Evolutionary conservation across 2,888 invertebrate genomes (phyloP), one percentile per base, ranked within the genome.

Genomic region (Zaprionus obscuricornis): DNA sequence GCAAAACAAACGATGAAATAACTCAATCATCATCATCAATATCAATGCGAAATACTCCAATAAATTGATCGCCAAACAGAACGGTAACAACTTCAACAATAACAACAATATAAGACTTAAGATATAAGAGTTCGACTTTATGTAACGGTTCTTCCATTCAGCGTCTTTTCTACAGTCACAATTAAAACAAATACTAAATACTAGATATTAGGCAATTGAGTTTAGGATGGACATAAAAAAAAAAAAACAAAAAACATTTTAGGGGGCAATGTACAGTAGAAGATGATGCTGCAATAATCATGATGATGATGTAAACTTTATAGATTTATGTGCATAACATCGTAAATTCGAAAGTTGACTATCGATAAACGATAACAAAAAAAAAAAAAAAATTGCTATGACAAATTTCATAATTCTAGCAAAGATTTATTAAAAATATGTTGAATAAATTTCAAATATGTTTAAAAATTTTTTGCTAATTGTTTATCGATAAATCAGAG

Each of bases 81-180:
- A 68, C 68, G 68, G 68, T 68, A 72, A 67, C 68, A 47, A 47
- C n/a, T n/a, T n/a, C n/a, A 68, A 68, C 68, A 73, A 73, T 68
- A 72, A 67, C 68, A 47, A 47, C 29, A 39, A 37, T 46, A 33
- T 57, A 39, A 33, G 29, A 26, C 66, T 51, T 39, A 2, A 3
- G n/a, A 8, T 27, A 2, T n/a, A 10, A 27, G 8, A 40, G 40
- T 46, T 31, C 40, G 36, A 59, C 50, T 43, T 22, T 16, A n/a
- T 18, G 17, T 72, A 68, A 68, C 68, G 73, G 68, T 51, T n/a
- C n/a, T n/a, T n/a, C n/a, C n/a, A n/a, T n/a, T n/a, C n/a, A n/a
- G n/a, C n/a, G n/a, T n/a, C n/a, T n/a, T 20, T 22, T 6, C 13
- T 14, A 3, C 29, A 14, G 22, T 2, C 20, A 58, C 66, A 71